A percentile compares a stretch with the other conserved stretches of the same genome.
These are phyloP conservation scores for Terrapene triunguis DNA, from an alignment of 2,113 vertebrate species.

Conservation along the genomic window DNA sequence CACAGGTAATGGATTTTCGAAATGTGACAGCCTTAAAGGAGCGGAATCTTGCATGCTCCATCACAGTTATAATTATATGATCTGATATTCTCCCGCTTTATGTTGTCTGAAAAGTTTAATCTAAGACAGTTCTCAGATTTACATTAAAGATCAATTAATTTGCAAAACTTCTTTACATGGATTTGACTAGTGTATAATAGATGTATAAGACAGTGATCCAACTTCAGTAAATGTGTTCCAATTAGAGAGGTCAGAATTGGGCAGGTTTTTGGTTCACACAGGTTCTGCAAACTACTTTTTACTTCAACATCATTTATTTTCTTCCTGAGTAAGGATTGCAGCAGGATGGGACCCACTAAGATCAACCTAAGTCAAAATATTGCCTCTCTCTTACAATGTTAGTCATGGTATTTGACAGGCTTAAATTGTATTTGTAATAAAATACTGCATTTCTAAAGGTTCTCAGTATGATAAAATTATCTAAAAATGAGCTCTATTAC, in stretches of 20 bases:
- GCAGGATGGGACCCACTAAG: not conserved
- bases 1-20: not conserved
- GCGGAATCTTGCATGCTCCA: not conserved
- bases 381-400: not conserved
- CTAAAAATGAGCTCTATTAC: not conserved
- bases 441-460: not conserved
- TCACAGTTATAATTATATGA: not conserved
- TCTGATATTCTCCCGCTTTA: not conserved
- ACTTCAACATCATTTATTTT: conserved; percentile 7
- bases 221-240: not conserved
- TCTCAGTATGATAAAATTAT: not conserved
- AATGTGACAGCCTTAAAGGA: not conserved
- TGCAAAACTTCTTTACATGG: not conserved
- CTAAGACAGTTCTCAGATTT: not conserved
- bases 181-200: conserved; percentile 9
- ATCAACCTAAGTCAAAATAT: not conserved
- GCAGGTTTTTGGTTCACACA: not conserved
- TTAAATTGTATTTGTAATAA: not conserved
- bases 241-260: not conserved
- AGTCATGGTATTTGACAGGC: not conserved
- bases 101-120: not conserved
- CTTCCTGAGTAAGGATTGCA: not conserved
- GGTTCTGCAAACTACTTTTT: not conserved
- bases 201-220: not conserved
- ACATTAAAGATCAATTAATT: conserved; percentile 42